phyloP scores from a whole-genome alignment of 2,888 invertebrate genomes.

The Balanococcus diminutus region DNA sequence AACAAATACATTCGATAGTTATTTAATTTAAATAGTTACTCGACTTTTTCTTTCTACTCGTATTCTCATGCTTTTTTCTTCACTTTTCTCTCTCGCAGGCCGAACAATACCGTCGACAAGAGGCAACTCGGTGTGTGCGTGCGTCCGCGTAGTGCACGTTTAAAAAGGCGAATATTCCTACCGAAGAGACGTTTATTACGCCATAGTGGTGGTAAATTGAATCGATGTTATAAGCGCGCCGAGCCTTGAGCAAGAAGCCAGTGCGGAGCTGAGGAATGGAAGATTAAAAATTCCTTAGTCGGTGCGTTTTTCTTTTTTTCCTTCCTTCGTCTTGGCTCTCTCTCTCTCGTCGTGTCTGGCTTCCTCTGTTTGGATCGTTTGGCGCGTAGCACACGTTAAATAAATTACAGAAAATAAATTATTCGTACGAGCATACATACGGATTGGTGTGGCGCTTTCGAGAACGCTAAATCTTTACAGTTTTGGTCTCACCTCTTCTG shows the following conservation, averaged over 20 bases:
- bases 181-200: background rate
- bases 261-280: background rate
- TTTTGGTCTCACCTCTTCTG: too few species aligned
- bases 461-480: background rate
- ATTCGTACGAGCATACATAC: conserved; percentile 1
- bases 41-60: background rate
- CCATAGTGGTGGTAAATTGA: background rate
- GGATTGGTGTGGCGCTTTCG: background rate
- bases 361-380: background rate
- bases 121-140: background rate
- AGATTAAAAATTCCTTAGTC: conserved; percentile 23
- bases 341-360: background rate
- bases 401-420: conserved; percentile 21
- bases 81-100: background rate
- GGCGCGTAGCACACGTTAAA: conserved; percentile 8
- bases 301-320: background rate
- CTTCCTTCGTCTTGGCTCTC: background rate
- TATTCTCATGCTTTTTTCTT: background rate
- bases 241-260: background rate
- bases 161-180: background rate
- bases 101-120: background rate
- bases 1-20: background rate
- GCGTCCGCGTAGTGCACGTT: too few species aligned
- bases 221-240: background rate
- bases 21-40: conserved; percentile 17